These are phyloP conservation scores for Leucozona laternaria DNA, from an alignment of 2,888 invertebrate genomes.

Conservation along the genomic window DNA sequence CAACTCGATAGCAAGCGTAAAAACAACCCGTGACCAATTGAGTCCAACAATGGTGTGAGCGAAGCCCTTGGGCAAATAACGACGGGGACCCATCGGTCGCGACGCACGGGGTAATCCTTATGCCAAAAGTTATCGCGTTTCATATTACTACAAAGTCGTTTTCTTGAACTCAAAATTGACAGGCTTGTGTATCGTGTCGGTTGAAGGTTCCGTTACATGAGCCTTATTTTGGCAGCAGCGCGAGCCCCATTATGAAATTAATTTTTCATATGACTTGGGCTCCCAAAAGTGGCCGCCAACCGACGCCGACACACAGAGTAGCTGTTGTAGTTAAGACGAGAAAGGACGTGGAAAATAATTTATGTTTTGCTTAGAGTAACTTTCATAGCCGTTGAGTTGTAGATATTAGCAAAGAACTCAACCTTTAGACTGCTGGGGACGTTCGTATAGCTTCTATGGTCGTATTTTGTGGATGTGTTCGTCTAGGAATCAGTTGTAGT, in stretches of 20 bases:
- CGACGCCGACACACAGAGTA: too few relatives aligned
- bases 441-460: too few relatives aligned
- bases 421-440: not conserved
- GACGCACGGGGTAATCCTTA: conserved; percentile 18
- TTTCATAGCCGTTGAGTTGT: conserved; percentile 9
- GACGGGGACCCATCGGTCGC: not conserved
- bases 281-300: conserved; percentile 38
- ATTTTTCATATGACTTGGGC: conserved; percentile 64
- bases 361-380: conserved; percentile 43
- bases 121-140: conserved; percentile 50
- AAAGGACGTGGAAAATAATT: conserved; percentile 57
- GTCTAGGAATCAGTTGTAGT: conserved; percentile 4
- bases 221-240: conserved; percentile 61
- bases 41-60: not conserved
- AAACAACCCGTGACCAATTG: conserved; percentile 32
- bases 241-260: conserved; percentile 67
- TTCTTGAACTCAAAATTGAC: conserved; percentile 61
- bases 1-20: conserved; percentile 17
- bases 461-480: conserved; percentile 20
- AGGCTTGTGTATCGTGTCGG: conserved; percentile 67
- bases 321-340: not conserved
- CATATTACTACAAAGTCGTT: conserved; percentile 15
- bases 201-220: conserved; percentile 56
- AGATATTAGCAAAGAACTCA: not conserved
- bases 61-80: conserved; percentile 1